A percentile compares a stretch with the other conserved stretches of the same genome.
Conservation (phyloP, 2,888 invertebrate species). For the Anagyrus pseudococci region DNA sequence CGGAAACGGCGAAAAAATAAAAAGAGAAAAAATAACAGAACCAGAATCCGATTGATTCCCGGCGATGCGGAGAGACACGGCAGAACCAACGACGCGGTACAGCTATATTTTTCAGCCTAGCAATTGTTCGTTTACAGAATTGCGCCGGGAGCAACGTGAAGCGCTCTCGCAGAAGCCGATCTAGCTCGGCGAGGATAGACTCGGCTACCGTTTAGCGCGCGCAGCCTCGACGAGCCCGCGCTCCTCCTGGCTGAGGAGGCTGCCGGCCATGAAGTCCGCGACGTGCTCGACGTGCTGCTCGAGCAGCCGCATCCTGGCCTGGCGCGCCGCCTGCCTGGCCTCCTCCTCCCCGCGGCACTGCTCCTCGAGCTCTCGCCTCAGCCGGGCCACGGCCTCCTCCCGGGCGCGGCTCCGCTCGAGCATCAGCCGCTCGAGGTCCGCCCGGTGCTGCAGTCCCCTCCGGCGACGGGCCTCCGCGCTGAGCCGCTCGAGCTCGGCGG, state of each 20-base stretch:
- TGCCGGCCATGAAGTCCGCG: conserved; percentile 42
- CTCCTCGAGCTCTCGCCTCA: conserved; percentile 38
- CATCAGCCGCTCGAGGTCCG: conserved; percentile 49
- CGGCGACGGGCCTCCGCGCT: conserved; percentile 45
- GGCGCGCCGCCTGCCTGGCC: conserved; percentile 33
- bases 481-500: background rate
- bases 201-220: no score
- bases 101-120: no score
- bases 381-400: conserved; percentile 41
- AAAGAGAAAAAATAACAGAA: no score
- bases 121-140: no score
- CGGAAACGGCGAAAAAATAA: no score
- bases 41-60: no score
- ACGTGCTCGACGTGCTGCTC: conserved; percentile 46
- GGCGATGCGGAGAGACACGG: no score
- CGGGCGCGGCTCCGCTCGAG: conserved; percentile 45
- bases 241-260: conserved; percentile 44
- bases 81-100: no score
- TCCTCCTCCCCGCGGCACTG: conserved; percentile 35
- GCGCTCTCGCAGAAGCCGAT: no score
- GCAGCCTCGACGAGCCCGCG: conserved; percentile 36
- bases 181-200: no score
- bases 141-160: no score
- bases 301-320: conserved; percentile 42
- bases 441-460: conserved; percentile 44